Percentiles rank a stretch among this genome's conserved stretches.
Conservation (phyloP, 2,797 vertebrate species). For the Tangara arthus region DNA sequence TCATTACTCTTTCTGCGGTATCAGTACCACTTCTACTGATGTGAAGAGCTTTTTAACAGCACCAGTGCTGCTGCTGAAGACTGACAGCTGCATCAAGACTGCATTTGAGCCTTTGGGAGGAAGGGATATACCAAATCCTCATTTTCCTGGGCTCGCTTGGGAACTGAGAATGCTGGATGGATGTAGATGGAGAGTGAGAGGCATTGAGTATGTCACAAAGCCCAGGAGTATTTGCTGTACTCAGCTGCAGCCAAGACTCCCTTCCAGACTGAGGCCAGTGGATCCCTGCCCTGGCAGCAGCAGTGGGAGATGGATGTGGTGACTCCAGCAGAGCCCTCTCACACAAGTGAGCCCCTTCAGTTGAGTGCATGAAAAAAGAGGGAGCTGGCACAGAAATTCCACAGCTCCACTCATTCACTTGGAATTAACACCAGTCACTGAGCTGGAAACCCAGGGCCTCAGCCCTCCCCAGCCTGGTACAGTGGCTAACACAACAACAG, state of each 20-base stretch:
- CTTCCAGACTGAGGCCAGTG: not conserved
- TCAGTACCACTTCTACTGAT: not conserved
- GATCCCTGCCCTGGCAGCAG: not conserved
- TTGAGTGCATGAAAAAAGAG: not conserved
- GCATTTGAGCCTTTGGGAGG: slow-evolving; percentile 15
- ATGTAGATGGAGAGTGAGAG: not conserved
- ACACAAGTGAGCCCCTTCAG: not conserved
- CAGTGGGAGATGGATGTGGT: not conserved
- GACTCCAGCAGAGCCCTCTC: not conserved
- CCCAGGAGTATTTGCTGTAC: not conserved
- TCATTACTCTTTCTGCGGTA: not conserved
- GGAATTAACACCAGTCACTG: slow-evolving; percentile 27
- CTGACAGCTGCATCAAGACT: slow-evolving; percentile 20
- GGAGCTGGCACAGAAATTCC: not conserved
- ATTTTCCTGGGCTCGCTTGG: not conserved
- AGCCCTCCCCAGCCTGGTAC: not conserved
- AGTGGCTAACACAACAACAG: not conserved
- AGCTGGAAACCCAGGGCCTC: not conserved
- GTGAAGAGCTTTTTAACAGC: slow-evolving; percentile 37
- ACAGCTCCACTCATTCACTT: not conserved
- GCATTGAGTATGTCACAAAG: not conserved
- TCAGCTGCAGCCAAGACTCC: not conserved
- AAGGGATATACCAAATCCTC: not conserved
- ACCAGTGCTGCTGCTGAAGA: slow-evolving; percentile 19
- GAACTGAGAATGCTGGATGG: not conserved